phyloP scores from a whole-genome alignment of 2,113 vertebrate genomes.

The Hydrolagus affinis region DNA sequence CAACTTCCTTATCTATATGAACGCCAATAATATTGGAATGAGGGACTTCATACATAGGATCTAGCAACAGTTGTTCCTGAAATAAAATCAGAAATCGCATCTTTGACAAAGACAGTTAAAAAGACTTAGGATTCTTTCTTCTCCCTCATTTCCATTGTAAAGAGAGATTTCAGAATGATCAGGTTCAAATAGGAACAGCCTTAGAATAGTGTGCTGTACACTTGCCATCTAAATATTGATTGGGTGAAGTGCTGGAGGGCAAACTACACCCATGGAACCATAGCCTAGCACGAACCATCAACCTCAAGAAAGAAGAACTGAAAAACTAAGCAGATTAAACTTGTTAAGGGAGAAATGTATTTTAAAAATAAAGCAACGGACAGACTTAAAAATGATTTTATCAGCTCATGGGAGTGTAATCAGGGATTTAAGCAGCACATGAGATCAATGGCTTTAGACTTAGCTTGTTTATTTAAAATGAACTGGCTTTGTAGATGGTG shows the following conservation, averaged over 20 bases:
- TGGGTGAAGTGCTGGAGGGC: too few species aligned
- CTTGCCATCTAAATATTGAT: too few species aligned
- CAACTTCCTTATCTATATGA: conserved; percentile 19
- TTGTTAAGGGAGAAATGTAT: neutral
- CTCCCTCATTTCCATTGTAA: too few species aligned
- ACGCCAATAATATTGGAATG: neutral
- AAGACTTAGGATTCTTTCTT: too few species aligned
- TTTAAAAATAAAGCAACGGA: neutral
- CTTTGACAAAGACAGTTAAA: neutral
- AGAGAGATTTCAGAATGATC: too few species aligned
- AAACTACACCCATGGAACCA: too few species aligned
- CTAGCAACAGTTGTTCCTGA: conserved; percentile 17
- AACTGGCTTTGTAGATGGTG: neutral
- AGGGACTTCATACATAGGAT: conserved; percentile 19
- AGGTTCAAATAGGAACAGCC: too few species aligned
- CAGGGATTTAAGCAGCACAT: neutral
- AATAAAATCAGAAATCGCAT: conserved; percentile 13
- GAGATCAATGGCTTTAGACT: neutral
- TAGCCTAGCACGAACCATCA: too few species aligned
- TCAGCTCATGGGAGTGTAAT: neutral
- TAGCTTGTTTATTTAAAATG: neutral
- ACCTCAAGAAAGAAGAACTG: too few species aligned
- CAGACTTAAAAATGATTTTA: neutral
- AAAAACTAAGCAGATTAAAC: too few species aligned
- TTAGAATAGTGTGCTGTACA: too few species aligned